Conservation (phyloP, 2,888 invertebrate genomes). For the Odontocerum albicorne region DNA sequence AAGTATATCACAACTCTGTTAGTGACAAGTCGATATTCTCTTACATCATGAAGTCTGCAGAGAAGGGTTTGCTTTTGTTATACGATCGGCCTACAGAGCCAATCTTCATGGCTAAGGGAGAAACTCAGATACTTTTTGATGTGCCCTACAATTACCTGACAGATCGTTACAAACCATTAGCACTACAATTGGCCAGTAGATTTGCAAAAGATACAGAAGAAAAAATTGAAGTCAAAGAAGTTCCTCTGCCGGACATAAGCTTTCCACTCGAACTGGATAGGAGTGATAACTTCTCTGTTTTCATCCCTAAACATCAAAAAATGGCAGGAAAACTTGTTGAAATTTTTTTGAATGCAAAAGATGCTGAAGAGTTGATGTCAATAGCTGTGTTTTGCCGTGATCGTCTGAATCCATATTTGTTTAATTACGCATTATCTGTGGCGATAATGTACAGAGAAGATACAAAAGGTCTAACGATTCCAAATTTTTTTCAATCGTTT, state of each 20-base stretch:
- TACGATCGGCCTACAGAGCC: constrained; percentile 68
- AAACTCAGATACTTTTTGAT: constrained; percentile 54
- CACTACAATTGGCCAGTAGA: constrained; percentile 46
- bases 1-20: too few species aligned
- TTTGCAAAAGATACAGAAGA: too few species aligned
- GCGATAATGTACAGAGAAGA: constrained; percentile 60
- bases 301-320: constrained; percentile 68
- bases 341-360: constrained; percentile 63
- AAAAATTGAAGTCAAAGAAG: too few species aligned
- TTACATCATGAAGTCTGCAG: too few species aligned
- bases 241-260: constrained; percentile 58
- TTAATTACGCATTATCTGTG: constrained; percentile 63
- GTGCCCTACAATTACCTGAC: constrained; percentile 53
- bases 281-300: constrained; percentile 71
- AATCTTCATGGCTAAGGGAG: constrained; percentile 63
- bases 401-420: constrained; percentile 61
- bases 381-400: constrained; percentile 59
- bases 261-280: constrained; percentile 59
- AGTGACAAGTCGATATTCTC: too few species aligned
- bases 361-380: constrained; percentile 56
- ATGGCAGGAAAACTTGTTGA: constrained; percentile 72
- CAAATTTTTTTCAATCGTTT: constrained; percentile 55
- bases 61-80: too few species aligned
- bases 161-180: constrained; percentile 48
- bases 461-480: constrained; percentile 52